A percentile compares a stretch with the other conserved stretches of the same genome.
phyloP scores from a whole-genome alignment of 2,113 vertebrate species.

The Hemibagrus wyckioides region DNA sequence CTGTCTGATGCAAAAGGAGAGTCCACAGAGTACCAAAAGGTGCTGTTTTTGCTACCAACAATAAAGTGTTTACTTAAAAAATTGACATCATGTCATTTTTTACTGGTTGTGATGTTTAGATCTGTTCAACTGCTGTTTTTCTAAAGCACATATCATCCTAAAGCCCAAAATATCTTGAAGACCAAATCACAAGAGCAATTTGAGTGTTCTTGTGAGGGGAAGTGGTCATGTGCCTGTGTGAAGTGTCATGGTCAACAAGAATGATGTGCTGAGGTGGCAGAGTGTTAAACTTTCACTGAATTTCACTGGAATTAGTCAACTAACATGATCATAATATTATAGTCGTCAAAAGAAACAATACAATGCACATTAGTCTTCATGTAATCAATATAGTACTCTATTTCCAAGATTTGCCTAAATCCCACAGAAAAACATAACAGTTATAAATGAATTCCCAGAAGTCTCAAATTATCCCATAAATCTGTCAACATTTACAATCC shows the following conservation, averaged over 20 bases:
- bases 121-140: background rate
- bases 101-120: background rate
- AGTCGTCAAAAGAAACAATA: background rate
- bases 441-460: background rate
- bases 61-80: slow-evolving; percentile 72
- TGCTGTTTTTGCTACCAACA: slow-evolving; percentile 79
- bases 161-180: background rate
- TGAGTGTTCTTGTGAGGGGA: background rate
- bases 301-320: background rate
- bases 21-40: slow-evolving; percentile 61
- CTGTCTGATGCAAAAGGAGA: slow-evolving; percentile 62
- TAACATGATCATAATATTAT: background rate
- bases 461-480: background rate
- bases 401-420: background rate
- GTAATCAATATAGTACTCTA: no score
- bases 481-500: background rate
- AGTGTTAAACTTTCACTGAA: background rate
- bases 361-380: background rate
- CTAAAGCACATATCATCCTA: background rate
- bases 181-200: background rate
- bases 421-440: background rate
- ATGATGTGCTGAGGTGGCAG: background rate
- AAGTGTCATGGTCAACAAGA: background rate
- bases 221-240: background rate
- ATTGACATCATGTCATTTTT: background rate